These are phyloP conservation scores for Acrocera orbiculus DNA, from an alignment of 2,888 invertebrate species.

Conservation along the genomic window DNA sequence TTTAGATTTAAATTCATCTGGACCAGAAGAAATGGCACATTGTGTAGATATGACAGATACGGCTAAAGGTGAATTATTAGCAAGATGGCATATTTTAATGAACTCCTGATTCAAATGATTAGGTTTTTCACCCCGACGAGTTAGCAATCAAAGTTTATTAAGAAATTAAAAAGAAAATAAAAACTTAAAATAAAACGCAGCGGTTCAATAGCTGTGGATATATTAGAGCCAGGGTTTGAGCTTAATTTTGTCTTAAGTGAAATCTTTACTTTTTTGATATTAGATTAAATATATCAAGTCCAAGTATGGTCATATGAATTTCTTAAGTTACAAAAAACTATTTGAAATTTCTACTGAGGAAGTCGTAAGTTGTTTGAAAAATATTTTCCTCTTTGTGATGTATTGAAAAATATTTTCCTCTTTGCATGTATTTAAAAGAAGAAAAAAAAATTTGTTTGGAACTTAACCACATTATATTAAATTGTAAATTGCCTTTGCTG, in stretches of 20 bases:
- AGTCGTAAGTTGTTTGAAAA: too few species aligned
- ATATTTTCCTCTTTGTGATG: too few species aligned
- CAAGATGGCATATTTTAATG: constrained; percentile 84
- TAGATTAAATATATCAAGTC: too few species aligned
- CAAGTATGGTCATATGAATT: too few species aligned
- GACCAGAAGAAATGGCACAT: constrained; percentile 78
- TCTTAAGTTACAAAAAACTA: too few species aligned
- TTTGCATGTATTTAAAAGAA: too few species aligned
- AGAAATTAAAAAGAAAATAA: constrained; percentile 9
- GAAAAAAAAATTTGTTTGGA: too few species aligned
- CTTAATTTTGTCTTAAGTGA: constrained; percentile 16
- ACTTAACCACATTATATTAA: too few species aligned
- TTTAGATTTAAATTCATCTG: constrained; percentile 77
- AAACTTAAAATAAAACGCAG: constrained; percentile 10
- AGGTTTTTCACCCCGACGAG: constrained; percentile 21
- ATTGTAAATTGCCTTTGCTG: too few species aligned
- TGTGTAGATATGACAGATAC: constrained; percentile 86
- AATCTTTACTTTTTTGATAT: too few species aligned
- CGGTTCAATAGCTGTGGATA: constrained; percentile 12
- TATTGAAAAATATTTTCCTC: too few species aligned
- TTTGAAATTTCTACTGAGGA: too few species aligned
- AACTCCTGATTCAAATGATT: constrained; percentile 46
- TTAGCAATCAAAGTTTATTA: constrained; percentile 7
- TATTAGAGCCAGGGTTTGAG: constrained; percentile 13
- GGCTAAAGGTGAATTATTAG: constrained; percentile 72